phyloP scores from a whole-genome alignment of 2,113 vertebrate species.

The Pituophis catenifer region DNA sequence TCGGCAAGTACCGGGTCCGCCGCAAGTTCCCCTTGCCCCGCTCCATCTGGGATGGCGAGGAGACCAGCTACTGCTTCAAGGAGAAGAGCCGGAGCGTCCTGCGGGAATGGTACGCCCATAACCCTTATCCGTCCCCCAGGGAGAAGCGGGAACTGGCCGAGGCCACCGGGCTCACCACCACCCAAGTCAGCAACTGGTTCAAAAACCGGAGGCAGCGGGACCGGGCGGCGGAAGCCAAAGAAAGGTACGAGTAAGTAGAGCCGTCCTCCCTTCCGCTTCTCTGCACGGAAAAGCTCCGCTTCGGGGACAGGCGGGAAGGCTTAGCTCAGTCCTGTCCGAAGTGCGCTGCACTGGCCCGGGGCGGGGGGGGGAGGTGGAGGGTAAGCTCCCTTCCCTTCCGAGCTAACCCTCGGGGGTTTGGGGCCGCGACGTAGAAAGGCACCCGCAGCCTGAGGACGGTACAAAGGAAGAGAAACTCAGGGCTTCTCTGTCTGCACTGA shows the following conservation, averaged over 20 bases:
- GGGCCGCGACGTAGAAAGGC: background rate
- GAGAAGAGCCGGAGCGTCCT: slow-evolving; percentile 34
- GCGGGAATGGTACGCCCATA: slow-evolving; percentile 91
- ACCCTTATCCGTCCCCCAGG: slow-evolving; percentile 88
- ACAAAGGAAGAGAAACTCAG: background rate
- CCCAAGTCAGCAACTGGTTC: slow-evolving; percentile 96
- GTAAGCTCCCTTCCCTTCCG: background rate
- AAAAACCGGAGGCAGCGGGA: slow-evolving; percentile 90
- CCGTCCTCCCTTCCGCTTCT: background rate
- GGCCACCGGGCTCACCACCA: slow-evolving; percentile 90
- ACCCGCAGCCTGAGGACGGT: background rate
- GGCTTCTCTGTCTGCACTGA: background rate
- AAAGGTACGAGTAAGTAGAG: slow-evolving; percentile 74
- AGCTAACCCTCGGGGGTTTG: too few relatives aligned
- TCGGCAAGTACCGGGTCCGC: slow-evolving; percentile 95
- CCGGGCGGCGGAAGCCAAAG: slow-evolving; percentile 89
- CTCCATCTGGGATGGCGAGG: slow-evolving; percentile 98
- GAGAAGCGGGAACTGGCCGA: slow-evolving; percentile 91
- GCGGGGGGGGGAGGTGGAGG: too few relatives aligned
- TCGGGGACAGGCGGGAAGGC: background rate
- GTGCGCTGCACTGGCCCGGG: background rate
- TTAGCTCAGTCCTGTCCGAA: background rate
- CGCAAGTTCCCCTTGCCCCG: slow-evolving; percentile 97
- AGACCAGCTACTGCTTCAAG: slow-evolving; percentile 98
- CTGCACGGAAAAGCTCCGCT: background rate